Evolutionary conservation across 2,113 vertebrate genomes (phyloP).

Genomic region (Burhinus oedicnemus): DNA sequence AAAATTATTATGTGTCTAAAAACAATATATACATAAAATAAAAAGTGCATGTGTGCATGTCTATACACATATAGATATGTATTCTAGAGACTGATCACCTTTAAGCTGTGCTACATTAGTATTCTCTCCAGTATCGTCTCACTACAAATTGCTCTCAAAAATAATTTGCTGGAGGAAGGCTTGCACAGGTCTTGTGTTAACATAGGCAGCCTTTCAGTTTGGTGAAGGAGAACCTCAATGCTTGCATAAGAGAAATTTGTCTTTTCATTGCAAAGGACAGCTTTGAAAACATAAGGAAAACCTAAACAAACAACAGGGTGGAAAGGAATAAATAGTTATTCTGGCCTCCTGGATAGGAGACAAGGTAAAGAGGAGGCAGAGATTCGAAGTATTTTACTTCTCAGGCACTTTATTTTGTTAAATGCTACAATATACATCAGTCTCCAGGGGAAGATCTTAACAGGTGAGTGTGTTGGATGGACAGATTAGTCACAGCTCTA

Average conservation of each 20-base stretch:
- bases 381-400: not conserved
- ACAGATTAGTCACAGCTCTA: not conserved
- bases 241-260: not conserved
- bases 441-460: not conserved
- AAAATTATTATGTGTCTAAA: not conserved
- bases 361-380: not conserved
- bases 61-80: not conserved
- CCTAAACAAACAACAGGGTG: not conserved
- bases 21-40: not conserved
- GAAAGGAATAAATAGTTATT: not conserved
- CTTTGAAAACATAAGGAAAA: slow-evolving; percentile 1
- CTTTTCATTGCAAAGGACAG: not conserved
- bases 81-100: not conserved
- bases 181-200: not conserved
- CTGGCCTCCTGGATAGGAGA: not conserved
- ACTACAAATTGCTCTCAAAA: not conserved
- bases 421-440: not conserved
- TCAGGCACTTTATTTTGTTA: not conserved
- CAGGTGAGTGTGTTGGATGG: not conserved
- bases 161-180: not conserved
- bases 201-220: not conserved
- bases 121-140: not conserved
- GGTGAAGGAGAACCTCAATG: not conserved
- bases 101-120: not conserved
- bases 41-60: not conserved